phyloP scores from a whole-genome alignment of 2,113 vertebrate genomes.

The Ornithorhynchus anatinus region DNA sequence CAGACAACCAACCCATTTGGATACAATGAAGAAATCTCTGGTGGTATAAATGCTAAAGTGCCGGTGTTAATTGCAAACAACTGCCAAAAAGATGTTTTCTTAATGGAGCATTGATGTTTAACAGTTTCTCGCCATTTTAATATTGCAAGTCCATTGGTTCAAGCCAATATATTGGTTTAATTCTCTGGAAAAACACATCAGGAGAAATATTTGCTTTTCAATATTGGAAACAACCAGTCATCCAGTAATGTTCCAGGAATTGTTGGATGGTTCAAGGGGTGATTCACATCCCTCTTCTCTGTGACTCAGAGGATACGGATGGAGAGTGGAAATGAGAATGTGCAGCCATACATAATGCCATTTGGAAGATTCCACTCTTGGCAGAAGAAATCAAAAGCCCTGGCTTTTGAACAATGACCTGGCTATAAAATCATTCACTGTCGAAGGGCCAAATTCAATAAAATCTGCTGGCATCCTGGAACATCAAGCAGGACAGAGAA shows the following conservation, averaged over 20 bases:
- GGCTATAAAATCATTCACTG: neutral
- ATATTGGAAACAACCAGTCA: neutral
- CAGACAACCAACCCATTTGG: neutral
- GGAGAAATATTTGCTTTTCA: neutral
- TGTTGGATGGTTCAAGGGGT: neutral
- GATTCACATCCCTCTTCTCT: too few relatives aligned
- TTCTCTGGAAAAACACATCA: neutral
- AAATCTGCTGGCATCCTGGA: neutral
- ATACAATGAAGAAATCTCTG: conserved; percentile 15
- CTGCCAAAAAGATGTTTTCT: conserved; percentile 48
- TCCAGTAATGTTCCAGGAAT: neutral
- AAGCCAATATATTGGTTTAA: neutral
- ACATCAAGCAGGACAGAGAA: neutral
- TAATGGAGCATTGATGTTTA: neutral
- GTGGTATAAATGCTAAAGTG: neutral
- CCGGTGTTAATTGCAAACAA: conserved; percentile 30
- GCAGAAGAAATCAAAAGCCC: neutral
- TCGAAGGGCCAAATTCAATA: neutral
- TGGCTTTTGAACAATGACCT: neutral
- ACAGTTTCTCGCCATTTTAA: conserved; percentile 30
- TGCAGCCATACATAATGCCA: neutral
- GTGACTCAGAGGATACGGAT: too few relatives aligned
- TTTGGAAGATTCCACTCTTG: neutral
- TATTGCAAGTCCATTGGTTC: conserved; percentile 18
- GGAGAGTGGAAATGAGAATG: too few relatives aligned